Percentiles rank a stretch among this genome's conserved stretches.
phyloP scores from a whole-genome alignment of 53 echinoderm and acorn worm species.

The Zoroaster sp. region DNA sequence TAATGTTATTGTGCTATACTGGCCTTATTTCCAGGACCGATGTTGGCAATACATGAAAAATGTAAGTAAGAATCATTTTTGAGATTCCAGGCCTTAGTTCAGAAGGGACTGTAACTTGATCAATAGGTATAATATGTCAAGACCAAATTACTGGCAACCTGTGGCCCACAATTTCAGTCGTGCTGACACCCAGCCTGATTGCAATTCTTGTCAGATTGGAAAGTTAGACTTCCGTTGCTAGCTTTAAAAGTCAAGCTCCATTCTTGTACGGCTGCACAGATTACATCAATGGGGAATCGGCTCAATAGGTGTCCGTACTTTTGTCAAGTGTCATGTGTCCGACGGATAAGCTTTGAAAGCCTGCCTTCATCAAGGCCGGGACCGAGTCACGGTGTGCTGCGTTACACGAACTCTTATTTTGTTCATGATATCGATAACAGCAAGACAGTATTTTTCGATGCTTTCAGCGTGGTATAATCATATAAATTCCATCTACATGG shows the following conservation, averaged over 20 bases:
- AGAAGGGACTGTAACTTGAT: constrained; percentile 8
- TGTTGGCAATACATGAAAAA: background rate
- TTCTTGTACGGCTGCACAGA: constrained; percentile 1
- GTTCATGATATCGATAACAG: background rate
- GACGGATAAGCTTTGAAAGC: background rate
- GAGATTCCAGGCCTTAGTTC: background rate
- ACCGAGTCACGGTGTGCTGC: background rate
- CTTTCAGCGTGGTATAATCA: background rate
- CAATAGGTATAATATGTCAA: constrained; percentile 25
- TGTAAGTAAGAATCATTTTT: background rate
- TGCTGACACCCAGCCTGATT: background rate
- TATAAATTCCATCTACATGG: background rate
- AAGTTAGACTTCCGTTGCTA: constrained; percentile 4
- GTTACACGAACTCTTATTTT: constrained; percentile 6
- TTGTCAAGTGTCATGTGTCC: background rate
- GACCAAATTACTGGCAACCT: constrained; percentile 7
- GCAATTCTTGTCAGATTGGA: background rate
- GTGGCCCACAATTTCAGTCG: background rate
- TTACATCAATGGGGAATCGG: constrained; percentile 20
- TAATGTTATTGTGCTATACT: constrained; percentile 11
- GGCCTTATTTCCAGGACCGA: constrained; percentile 2
- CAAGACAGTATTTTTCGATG: background rate
- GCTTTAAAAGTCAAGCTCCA: background rate
- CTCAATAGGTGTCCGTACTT: background rate
- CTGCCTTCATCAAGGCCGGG: background rate